Conservation (phyloP, 2,888 invertebrate genomes). For the Sinohyriopsis cumingii region DNA sequence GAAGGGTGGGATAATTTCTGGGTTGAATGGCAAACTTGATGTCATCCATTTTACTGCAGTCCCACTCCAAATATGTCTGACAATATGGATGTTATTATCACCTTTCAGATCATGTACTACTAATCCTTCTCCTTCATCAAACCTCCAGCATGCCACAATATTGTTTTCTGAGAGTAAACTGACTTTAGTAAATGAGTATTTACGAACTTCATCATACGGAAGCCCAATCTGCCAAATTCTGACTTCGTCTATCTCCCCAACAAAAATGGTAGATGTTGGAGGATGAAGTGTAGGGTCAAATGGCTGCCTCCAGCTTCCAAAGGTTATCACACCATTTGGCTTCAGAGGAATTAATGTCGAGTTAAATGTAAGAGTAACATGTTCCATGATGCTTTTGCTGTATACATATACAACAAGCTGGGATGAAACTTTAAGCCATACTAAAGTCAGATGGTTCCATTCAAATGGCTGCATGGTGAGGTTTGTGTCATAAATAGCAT, state of each 20-base stretch:
- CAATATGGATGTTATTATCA: slow-evolving; percentile 19
- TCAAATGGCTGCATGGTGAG: slow-evolving; percentile 18
- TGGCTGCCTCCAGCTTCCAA: slow-evolving; percentile 19
- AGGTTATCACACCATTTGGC: slow-evolving; percentile 13
- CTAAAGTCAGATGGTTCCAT: slow-evolving; percentile 48
- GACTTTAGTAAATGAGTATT: slow-evolving; percentile 8
- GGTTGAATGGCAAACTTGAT: slow-evolving; percentile 16
- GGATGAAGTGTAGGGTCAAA: not conserved
- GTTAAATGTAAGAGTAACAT: not conserved
- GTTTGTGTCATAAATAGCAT: slow-evolving; percentile 25
- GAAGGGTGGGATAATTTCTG: slow-evolving; percentile 10
- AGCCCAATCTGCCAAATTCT: slow-evolving; percentile 38
- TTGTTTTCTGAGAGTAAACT: not conserved
- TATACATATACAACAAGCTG: slow-evolving; percentile 11
- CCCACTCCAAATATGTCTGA: slow-evolving; percentile 14
- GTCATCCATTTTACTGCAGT: slow-evolving; percentile 22
- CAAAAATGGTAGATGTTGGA: slow-evolving; percentile 2
- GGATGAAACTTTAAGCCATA: slow-evolving; percentile 20
- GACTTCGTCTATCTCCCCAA: slow-evolving; percentile 41
- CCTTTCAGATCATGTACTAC: slow-evolving; percentile 16
- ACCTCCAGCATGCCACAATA: slow-evolving; percentile 31
- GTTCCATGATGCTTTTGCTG: not conserved
- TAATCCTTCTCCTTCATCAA: slow-evolving; percentile 38
- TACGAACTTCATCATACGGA: slow-evolving; percentile 19
- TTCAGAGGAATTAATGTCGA: slow-evolving; percentile 1